Evolutionary conservation across 2,113 vertebrate genomes (phyloP).

Genomic region (Barnardius zonarius): DNA sequence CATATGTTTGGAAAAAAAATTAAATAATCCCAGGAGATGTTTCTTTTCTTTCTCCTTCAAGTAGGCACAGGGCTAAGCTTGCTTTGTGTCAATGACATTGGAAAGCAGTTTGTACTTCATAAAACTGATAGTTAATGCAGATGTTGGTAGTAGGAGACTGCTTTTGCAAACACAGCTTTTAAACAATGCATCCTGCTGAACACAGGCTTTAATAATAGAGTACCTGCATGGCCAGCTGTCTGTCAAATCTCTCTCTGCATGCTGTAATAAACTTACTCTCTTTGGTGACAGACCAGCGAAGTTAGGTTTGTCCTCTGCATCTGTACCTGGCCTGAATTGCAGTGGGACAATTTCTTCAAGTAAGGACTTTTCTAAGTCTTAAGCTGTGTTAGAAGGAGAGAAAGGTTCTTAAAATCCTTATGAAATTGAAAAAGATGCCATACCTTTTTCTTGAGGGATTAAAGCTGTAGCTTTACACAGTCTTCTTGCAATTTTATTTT

Average conservation of each 20-base stretch:
- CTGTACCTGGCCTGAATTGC: neutral
- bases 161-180: slow-evolving; percentile 12
- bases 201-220: neutral
- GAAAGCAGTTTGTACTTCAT: slow-evolving; percentile 27
- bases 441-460: neutral
- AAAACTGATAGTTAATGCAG: slow-evolving; percentile 44
- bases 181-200: slow-evolving; percentile 32
- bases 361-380: neutral
- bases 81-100: slow-evolving; percentile 38
- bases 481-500: slow-evolving; percentile 50
- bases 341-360: neutral
- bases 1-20: slow-evolving; percentile 27
- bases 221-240: neutral
- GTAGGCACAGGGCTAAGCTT: neutral
- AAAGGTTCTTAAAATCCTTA: neutral
- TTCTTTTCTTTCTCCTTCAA: slow-evolving; percentile 34
- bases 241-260: slow-evolving; percentile 17
- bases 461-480: neutral
- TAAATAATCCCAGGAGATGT: slow-evolving; percentile 27
- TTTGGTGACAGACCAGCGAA: neutral
- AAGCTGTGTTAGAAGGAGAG: neutral
- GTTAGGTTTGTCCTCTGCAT: neutral
- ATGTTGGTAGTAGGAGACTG: neutral
- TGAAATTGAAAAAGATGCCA: neutral
- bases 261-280: slow-evolving; percentile 36